Evolutionary conservation across 2,888 invertebrate genomes (phyloP).

Genomic region (Resseliella maxima): DNA sequence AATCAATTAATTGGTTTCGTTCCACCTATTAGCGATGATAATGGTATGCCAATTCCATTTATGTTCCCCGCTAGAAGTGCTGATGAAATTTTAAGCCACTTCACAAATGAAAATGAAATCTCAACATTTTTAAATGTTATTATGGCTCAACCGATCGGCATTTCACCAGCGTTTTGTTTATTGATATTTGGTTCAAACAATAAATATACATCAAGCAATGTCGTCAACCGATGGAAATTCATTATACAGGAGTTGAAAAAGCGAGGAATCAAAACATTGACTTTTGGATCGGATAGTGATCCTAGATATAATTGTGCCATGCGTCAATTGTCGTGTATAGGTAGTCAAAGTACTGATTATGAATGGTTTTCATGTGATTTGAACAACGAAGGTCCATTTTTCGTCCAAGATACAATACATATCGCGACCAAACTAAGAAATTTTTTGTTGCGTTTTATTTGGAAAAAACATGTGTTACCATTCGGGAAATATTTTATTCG

Average conservation of each 20-base stretch:
- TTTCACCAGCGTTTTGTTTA: neutral
- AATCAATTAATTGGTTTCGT: neutral
- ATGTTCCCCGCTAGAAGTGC: neutral
- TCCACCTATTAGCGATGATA: neutral
- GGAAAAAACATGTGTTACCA: neutral
- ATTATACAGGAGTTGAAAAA: neutral
- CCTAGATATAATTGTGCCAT: neutral
- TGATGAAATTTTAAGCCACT: neutral
- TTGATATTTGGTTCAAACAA: neutral
- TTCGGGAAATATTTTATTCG: neutral
- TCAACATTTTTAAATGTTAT: neutral
- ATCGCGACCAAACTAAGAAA: too few relatives aligned
- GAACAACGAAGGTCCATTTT: too few relatives aligned
- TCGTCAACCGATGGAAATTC: neutral
- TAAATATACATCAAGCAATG: neutral
- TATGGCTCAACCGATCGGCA: too few relatives aligned
- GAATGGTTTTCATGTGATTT: too few relatives aligned
- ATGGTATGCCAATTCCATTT: neutral
- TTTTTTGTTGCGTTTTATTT: neutral
- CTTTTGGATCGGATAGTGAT: neutral
- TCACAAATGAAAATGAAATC: neutral
- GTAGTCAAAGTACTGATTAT: neutral
- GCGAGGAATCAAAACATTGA: neutral
- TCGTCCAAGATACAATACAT: neutral
- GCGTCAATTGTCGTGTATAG: neutral